phyloP scores from a whole-genome alignment of 2,888 invertebrate genomes.

The Acleris literana region DNA sequence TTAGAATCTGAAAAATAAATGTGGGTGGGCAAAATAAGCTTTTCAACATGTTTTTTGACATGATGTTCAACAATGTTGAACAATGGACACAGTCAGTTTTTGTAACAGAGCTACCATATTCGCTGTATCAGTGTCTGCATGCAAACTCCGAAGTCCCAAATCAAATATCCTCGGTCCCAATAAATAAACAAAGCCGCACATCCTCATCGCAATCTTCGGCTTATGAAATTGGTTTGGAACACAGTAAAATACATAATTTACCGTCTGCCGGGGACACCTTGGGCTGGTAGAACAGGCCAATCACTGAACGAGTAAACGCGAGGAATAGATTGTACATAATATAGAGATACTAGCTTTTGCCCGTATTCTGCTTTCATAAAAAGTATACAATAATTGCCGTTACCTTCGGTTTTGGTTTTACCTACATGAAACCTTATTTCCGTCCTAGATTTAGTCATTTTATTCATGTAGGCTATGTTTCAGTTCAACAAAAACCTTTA shows the following conservation, averaged over 20 bases:
- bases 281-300: conserved; percentile 14
- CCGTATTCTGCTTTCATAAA: no score
- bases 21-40: no score
- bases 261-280: conserved; percentile 48
- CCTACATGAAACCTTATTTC: no score
- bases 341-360: neutral
- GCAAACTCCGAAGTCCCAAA: conserved; percentile 24
- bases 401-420: no score
- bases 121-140: conserved; percentile 1
- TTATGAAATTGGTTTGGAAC: conserved; percentile 73
- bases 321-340: neutral
- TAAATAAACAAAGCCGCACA: conserved; percentile 35
- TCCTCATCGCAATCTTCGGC: conserved; percentile 46
- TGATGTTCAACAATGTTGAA: no score
- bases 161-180: conserved; percentile 26
- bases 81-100: no score
- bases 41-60: no score
- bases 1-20: no score
- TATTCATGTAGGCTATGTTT: no score
- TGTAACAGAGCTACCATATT: neutral
- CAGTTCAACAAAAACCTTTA: no score
- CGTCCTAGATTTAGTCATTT: no score
- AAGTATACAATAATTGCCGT: no score
- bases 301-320: conserved; percentile 3
- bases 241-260: conserved; percentile 78